These are phyloP conservation scores for Lithobius niger DNA, from an alignment of 1,140 invertebrate species.

Conservation along the genomic window DNA sequence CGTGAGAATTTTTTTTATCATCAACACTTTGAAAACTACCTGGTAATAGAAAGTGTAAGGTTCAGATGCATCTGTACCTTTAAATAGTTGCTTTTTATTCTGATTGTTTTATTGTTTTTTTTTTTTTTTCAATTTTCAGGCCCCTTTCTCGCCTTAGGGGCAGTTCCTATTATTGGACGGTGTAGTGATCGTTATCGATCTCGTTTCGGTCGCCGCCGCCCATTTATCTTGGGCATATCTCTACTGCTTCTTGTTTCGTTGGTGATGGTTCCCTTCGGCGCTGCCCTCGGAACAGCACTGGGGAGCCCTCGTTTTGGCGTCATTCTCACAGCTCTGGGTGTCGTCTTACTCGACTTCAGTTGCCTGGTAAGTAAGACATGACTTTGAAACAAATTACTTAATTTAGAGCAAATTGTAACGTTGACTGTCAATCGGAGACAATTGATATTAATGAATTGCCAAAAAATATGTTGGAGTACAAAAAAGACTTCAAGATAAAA, in stretches of 20 bases:
- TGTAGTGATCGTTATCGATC: conserved; percentile 34
- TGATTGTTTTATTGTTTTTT: background rate
- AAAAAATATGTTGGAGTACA: too few relatives aligned
- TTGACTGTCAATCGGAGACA: too few relatives aligned
- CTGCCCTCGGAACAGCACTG: conserved; percentile 20
- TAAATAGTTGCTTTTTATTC: background rate
- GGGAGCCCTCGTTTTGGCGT: conserved; percentile 19
- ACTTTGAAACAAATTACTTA: too few relatives aligned
- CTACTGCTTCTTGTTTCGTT: conserved; percentile 30
- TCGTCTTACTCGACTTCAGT: conserved; percentile 35
- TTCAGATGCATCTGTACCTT: background rate
- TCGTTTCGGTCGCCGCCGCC: conserved; percentile 33
- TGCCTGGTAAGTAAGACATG: conserved; percentile 2
- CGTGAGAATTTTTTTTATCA: too few relatives aligned
- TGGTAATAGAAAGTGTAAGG: background rate
- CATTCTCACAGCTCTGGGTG: conserved; percentile 28
- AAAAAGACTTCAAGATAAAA: too few relatives aligned
- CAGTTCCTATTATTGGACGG: conserved; percentile 35
- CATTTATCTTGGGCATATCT: conserved; percentile 35
- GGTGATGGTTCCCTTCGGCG: conserved; percentile 29
- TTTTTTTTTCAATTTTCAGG: conserved; percentile 9
- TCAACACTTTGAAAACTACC: background rate
- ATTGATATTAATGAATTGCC: too few relatives aligned
- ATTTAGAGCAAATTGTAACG: too few relatives aligned
- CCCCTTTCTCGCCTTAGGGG: conserved; percentile 31